Evolutionary conservation across 2,113 vertebrate species (phyloP).

Genomic region (Alligator sinensis): DNA sequence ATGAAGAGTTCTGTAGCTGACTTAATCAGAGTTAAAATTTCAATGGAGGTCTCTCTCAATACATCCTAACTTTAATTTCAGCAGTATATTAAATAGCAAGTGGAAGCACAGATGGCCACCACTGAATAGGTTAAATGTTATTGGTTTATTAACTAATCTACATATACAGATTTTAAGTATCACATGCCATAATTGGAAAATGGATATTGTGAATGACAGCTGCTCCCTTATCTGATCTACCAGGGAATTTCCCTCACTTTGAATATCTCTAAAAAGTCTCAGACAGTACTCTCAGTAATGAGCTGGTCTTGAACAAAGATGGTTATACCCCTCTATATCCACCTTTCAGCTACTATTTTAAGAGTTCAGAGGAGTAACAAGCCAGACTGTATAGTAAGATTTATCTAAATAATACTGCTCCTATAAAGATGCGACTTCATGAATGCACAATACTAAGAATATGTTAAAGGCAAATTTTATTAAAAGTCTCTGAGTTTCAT

Average conservation of each 20-base stretch:
- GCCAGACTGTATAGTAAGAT: neutral
- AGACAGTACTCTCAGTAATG: neutral
- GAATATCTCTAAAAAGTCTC: neutral
- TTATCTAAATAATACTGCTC: neutral
- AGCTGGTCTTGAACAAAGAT: neutral
- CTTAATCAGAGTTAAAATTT: neutral
- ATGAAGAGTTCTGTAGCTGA: neutral
- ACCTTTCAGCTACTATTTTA: neutral
- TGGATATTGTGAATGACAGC: neutral
- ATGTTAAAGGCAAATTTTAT: neutral
- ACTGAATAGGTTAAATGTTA: neutral
- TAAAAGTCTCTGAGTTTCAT: neutral
- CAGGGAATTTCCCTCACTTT: neutral
- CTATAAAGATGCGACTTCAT: neutral
- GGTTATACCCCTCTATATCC: neutral
- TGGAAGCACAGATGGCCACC: neutral
- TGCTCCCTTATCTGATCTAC: neutral
- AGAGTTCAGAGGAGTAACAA: neutral
- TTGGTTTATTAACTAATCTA: neutral
- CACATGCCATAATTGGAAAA: slow-evolving; percentile 9
- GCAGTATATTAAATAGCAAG: neutral
- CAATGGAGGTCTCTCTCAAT: neutral
- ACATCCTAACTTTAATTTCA: neutral
- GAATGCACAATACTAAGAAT: neutral
- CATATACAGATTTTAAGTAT: neutral